Evolutionary conservation across 1,140 invertebrate genomes (phyloP).

Genomic region (Drosophila miranda): DNA sequence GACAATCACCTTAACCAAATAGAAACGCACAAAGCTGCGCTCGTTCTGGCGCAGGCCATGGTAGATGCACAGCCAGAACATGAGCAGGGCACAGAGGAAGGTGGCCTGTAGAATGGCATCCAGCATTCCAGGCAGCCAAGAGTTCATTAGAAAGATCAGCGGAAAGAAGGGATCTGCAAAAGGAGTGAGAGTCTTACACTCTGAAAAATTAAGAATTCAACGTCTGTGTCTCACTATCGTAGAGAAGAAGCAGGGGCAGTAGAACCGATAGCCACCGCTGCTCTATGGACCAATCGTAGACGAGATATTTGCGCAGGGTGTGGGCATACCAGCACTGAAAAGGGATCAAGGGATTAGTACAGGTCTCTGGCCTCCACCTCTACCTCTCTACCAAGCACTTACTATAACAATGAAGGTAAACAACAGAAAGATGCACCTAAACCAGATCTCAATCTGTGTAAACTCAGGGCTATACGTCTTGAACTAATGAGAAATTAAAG

Average conservation of each 20-base stretch:
- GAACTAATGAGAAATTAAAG: conserved; percentile 86
- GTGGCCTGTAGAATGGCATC: conserved; percentile 95
- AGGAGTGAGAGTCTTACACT: not conserved
- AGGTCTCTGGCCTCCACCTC: conserved; percentile 50
- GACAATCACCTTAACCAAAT: conserved; percentile 94
- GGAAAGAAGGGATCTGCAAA: conserved; percentile 95
- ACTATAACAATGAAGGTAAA: conserved; percentile 94
- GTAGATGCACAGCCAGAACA: conserved; percentile 95
- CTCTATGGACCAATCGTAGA: conserved; percentile 98
- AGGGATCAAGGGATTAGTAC: not conserved
- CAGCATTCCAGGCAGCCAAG: conserved; percentile 94
- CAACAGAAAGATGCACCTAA: conserved; percentile 95
- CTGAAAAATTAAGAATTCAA: no score
- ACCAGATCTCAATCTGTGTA: conserved; percentile 98
- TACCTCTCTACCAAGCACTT: conserved; percentile 83
- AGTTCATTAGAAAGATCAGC: conserved; percentile 93
- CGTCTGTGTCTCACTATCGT: conserved; percentile 89
- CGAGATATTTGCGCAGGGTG: conserved; percentile 92
- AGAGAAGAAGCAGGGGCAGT: conserved; percentile 93
- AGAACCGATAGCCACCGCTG: conserved; percentile 97
- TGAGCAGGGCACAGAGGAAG: conserved; percentile 92
- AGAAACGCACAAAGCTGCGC: conserved; percentile 92
- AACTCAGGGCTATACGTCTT: conserved; percentile 97
- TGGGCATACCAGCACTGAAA: conserved; percentile 95
- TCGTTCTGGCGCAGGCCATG: conserved; percentile 97